A percentile compares a stretch with the other conserved stretches of the same genome.
These are phyloP conservation scores for Bombus waltoni DNA, from an alignment of 1,140 invertebrate species.

Conservation along the genomic window DNA sequence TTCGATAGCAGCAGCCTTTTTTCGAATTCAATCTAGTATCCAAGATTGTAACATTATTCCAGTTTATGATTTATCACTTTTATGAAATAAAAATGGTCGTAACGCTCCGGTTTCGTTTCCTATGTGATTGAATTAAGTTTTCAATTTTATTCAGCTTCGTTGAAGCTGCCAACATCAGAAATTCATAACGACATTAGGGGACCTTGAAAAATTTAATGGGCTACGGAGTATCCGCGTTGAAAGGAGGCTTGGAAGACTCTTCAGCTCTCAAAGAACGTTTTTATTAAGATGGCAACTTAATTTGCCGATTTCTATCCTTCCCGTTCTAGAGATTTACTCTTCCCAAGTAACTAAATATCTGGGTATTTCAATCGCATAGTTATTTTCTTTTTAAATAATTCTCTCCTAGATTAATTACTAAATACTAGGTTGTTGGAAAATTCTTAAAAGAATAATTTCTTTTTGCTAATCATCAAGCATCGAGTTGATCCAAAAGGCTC, in stretches of 20 bases:
- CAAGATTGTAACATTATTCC: neutral
- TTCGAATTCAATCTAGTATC: neutral
- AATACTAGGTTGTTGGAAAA: neutral
- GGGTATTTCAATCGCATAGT: neutral
- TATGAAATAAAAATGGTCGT: neutral
- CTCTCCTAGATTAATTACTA: neutral
- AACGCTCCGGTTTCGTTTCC: neutral
- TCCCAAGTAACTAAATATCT: neutral
- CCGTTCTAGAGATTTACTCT: neutral
- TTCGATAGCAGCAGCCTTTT: neutral
- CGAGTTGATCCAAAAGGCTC: too few species aligned
- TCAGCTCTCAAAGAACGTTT: neutral
- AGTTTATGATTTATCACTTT: neutral
- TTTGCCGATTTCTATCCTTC: neutral
- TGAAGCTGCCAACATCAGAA: conserved; percentile 6
- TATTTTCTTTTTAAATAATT: neutral
- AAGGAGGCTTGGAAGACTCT: neutral
- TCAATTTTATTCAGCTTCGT: neutral
- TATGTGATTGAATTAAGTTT: neutral
- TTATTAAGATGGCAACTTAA: neutral
- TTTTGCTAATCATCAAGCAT: too few species aligned
- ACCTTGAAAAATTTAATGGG: conserved; percentile 45
- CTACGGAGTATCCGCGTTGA: neutral
- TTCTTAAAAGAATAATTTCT: neutral
- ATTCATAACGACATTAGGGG: conserved; percentile 38